Evolutionary conservation across 2,113 vertebrate species (phyloP).

Genomic region (Empidonax traillii): DNA sequence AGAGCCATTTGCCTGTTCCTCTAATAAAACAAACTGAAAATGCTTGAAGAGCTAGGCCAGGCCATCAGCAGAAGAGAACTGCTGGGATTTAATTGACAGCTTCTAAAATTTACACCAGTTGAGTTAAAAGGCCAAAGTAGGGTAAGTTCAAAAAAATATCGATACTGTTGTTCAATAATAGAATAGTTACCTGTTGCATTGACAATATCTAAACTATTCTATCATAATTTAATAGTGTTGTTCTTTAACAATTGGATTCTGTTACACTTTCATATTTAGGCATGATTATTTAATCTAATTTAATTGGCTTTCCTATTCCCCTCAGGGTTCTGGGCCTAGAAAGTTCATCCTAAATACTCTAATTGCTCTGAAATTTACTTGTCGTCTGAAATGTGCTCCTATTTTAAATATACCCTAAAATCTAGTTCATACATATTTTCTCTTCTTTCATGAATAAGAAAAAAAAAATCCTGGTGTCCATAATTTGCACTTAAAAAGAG

Average conservation of each 20-base stretch:
- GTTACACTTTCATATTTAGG: slow-evolving; percentile 69
- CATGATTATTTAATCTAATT: slow-evolving; percentile 77
- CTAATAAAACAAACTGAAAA: neutral
- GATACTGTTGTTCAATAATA: neutral
- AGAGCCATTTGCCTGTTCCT: neutral
- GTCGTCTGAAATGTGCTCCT: slow-evolving; percentile 52
- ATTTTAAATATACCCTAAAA: slow-evolving; percentile 54
- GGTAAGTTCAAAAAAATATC: neutral
- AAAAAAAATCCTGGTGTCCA: slow-evolving; percentile 3
- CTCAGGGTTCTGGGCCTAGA: slow-evolving; percentile 68
- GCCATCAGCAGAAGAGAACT: neutral
- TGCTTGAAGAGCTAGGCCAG: neutral
- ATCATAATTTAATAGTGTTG: slow-evolving; percentile 63
- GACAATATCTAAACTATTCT: slow-evolving; percentile 32
- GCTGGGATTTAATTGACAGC: neutral
- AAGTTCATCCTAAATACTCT: slow-evolving; percentile 76
- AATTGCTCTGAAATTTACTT: slow-evolving; percentile 74
- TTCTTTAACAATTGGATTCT: slow-evolving; percentile 70
- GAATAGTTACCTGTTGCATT: slow-evolving; percentile 51
- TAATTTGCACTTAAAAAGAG: slow-evolving; percentile 71
- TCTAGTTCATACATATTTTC: slow-evolving; percentile 63
- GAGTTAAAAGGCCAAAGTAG: neutral
- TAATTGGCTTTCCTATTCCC: slow-evolving; percentile 77
- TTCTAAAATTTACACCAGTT: neutral
- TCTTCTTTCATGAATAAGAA: slow-evolving; percentile 37